These are phyloP conservation scores for Aulostomus chinensis DNA, from an alignment of 2,797 vertebrate genomes.

Conservation along the genomic window DNA sequence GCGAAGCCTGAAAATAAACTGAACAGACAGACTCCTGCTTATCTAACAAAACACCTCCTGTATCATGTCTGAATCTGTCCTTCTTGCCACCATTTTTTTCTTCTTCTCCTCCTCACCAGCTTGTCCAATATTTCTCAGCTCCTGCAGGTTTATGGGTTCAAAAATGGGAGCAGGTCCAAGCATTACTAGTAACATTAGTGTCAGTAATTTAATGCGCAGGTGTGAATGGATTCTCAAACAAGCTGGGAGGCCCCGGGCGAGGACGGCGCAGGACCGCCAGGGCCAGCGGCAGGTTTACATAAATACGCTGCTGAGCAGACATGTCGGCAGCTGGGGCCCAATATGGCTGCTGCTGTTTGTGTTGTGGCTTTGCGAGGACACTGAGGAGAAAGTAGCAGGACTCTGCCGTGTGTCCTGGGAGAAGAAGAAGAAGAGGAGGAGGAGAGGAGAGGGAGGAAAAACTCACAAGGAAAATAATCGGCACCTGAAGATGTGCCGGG, in stretches of 20 bases:
- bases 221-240: conserved; percentile 85
- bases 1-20: conserved; percentile 33
- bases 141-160: conserved; percentile 61
- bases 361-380: conserved; percentile 64
- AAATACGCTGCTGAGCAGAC: conserved; percentile 66
- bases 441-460: conserved; percentile 21
- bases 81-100: conserved; percentile 14
- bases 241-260: conserved; percentile 70
- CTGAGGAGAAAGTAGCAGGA: conserved; percentile 50
- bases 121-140: conserved; percentile 48
- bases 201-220: conserved; percentile 79
- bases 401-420: conserved; percentile 50
- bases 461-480: conserved; percentile 28
- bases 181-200: conserved; percentile 80
- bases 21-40: conserved; percentile 34
- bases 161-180: conserved; percentile 73
- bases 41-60: conserved; percentile 49
- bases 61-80: conserved; percentile 46
- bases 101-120: conserved; percentile 56
- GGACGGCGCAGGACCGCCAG: conserved; percentile 54
- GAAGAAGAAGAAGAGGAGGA: conserved; percentile 52
- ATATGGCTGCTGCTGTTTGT: conserved; percentile 67
- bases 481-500: conserved; percentile 25
- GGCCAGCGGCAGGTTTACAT: conserved; percentile 74
- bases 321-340: conserved; percentile 70